Evolutionary conservation across 2,797 vertebrate species (phyloP).

Genomic region (Neosilurus mollespiculum): DNA sequence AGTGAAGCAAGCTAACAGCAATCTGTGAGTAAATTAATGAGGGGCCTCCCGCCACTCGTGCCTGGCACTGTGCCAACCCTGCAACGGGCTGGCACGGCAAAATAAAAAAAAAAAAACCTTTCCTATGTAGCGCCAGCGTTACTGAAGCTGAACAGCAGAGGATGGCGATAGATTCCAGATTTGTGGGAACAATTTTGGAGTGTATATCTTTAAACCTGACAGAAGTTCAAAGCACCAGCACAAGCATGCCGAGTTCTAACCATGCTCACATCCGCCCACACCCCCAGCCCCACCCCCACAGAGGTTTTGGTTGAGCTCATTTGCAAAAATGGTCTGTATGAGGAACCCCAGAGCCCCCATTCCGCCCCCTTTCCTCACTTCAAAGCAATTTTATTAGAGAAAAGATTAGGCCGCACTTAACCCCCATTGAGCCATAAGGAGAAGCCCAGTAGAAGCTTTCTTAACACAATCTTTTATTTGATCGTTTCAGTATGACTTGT

Average conservation of each 20-base stretch:
- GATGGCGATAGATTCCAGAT: conserved; percentile 73
- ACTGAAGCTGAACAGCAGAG: conserved; percentile 35
- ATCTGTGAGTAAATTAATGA: conserved; percentile 79
- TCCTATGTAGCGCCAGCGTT: conserved; percentile 33
- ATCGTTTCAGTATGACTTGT: conserved; percentile 69
- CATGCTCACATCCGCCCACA: conserved; percentile 24
- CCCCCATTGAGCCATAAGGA: conserved; percentile 70
- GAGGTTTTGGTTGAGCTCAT: conserved; percentile 73
- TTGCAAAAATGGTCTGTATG: conserved; percentile 79
- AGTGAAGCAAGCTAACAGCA: conserved; percentile 70
- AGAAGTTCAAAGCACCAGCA: conserved; percentile 76
- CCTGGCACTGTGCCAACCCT: conserved; percentile 78
- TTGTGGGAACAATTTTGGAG: conserved; percentile 67
- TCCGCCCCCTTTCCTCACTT: conserved; percentile 76
- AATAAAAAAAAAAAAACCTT: conserved; percentile 14
- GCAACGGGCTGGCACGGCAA: conserved; percentile 64
- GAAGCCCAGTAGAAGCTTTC: conserved; percentile 58
- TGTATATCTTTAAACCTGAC: conserved; percentile 40
- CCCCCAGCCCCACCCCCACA: conserved; percentile 1
- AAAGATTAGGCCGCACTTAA: conserved; percentile 87
- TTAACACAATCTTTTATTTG: conserved; percentile 66
- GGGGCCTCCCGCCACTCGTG: conserved; percentile 51
- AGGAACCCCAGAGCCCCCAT: conserved; percentile 63
- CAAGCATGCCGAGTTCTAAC: conserved; percentile 50
- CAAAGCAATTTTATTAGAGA: conserved; percentile 87